Percentiles rank a stretch among this genome's conserved stretches.
Evolutionary conservation across 2,888 invertebrate genomes (phyloP).

Genomic region (Urechis unicinctus): DNA sequence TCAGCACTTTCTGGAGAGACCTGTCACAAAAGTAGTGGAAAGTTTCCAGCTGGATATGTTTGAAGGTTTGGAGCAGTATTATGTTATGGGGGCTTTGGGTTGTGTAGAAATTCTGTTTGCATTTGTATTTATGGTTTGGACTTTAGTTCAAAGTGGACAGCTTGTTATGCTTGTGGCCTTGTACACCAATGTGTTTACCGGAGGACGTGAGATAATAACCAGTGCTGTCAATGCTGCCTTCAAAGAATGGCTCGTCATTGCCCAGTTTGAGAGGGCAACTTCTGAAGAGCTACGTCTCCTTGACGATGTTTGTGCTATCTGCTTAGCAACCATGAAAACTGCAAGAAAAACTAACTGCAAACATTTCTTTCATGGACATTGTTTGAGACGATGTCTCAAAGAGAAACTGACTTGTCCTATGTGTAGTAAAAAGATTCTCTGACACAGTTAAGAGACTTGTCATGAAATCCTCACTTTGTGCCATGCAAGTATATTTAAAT

Average conservation of each 20-base stretch:
- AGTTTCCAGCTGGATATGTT: conserved; percentile 5
- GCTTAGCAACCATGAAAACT: conserved; percentile 8
- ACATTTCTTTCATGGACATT: conserved; percentile 14
- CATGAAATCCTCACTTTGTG: too few relatives aligned
- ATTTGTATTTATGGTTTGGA: conserved; percentile 9
- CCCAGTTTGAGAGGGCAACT: conserved; percentile 10
- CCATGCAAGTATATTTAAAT: too few relatives aligned
- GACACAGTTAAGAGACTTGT: too few relatives aligned
- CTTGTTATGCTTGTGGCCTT: conserved; percentile 11
- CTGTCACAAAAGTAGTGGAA: conserved; percentile 2
- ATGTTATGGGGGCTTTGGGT: conserved; percentile 7
- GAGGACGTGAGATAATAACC: conserved; percentile 4
- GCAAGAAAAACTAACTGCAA: conserved; percentile 11
- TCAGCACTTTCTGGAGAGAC: background rate
- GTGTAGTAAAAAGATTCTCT: conserved; percentile 5
- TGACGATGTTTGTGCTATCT: conserved; percentile 14
- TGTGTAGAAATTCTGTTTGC: conserved; percentile 4
- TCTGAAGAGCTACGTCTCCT: conserved; percentile 3
- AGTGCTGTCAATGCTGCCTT: conserved; percentile 3
- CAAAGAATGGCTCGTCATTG: conserved; percentile 9
- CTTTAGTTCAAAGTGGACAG: conserved; percentile 6
- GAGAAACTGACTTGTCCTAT: conserved; percentile 10
- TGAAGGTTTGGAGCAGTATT: conserved; percentile 15
- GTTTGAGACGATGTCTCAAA: conserved; percentile 9
- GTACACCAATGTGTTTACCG: conserved; percentile 13